Evolutionary conservation across 1,140 invertebrate species (phyloP), one percentile per base, ranked within the genome.

Genomic region (Eupeodes corollae): DNA sequence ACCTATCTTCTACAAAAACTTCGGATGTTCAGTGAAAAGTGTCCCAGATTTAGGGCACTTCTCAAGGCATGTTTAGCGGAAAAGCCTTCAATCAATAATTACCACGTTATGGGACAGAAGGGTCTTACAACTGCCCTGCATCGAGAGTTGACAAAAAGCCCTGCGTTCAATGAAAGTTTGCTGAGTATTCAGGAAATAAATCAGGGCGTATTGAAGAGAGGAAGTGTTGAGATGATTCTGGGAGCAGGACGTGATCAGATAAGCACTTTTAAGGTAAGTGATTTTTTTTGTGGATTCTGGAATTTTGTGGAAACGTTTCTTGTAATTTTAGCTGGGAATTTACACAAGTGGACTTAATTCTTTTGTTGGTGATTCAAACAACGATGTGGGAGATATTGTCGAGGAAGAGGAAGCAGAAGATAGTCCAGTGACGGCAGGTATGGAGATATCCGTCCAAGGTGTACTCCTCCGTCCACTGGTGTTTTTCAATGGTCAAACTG

Each of bases 401-500:
- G 21, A 26, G 3, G 73, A 78, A 3, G 78, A 80, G 52, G 78
- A 80, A 46, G 68, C 68, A 5, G 44, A 55, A 3, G 63, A 70
- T 2, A 78, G 82, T 44, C 58, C 74, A 10, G 74, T 84, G 0
- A 88, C 84, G 0, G 89, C 88, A 13, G 91, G 90, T 19, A 86
- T 94, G 79, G 83, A 90, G 61, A 72, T 93, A 2, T 79, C 78
- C 1, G 70, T 93, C 1, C 69, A 90, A 40, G 88, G 83, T 14
- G 80, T 86, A 0, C 77, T 87, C 48, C 67, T 92, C 10, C 70
- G 88, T 42, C 89, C 90, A 0, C 84, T 91, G 50, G 74, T 86
- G 13, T 92, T 94, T 58, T 94, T 94, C 66, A 77, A 73, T 3
- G 86, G 88, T 0, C 84, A 89, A 57, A 76, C 82, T 1, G 88